Percentiles rank a stretch among this genome's conserved stretches.
phyloP scores from a whole-genome alignment of 2,113 vertebrate genomes.

The Eulemur macaco region DNA sequence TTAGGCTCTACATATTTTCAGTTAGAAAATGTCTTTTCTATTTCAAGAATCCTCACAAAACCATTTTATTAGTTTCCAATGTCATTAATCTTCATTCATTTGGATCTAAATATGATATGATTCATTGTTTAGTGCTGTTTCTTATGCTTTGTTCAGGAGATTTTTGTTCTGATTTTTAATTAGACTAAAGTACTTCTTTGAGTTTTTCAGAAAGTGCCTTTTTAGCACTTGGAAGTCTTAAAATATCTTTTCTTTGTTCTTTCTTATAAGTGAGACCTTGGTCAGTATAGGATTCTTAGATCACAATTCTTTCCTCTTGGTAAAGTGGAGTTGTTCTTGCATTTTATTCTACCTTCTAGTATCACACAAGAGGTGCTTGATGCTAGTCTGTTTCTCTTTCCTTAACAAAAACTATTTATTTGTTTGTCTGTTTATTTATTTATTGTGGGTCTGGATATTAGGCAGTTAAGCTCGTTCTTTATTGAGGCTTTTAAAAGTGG shows the following conservation, averaged over 20 bases:
- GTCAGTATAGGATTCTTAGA: not conserved
- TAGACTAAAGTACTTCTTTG: not conserved
- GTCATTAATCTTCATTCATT: conserved; percentile 21
- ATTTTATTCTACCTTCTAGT: not conserved
- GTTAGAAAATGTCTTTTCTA: not conserved
- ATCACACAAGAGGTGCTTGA: not conserved
- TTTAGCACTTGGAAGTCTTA: not conserved
- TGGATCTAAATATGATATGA: conserved; percentile 37
- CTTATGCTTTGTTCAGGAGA: conserved; percentile 11
- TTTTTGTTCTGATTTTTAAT: conserved; percentile 34
- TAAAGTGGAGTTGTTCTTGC: not conserved
- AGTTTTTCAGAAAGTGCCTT: conserved; percentile 20
- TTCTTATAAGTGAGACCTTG: not conserved
- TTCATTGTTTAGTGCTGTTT: not conserved
- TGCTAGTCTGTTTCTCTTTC: not conserved
- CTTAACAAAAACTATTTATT: not conserved
- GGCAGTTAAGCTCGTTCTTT: not conserved
- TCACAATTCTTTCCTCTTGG: not conserved
- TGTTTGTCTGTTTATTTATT: too few relatives aligned
- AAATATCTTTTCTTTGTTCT: not conserved
- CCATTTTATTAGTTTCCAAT: conserved; percentile 27
- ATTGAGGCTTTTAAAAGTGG: not conserved
- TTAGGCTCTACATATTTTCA: not conserved
- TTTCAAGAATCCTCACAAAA: conserved; percentile 11
- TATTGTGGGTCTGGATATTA: too few relatives aligned